Percentiles rank a stretch among this genome's conserved stretches.
phyloP scores from a whole-genome alignment of 2,888 invertebrate genomes.

The Drosophila flavopinicola region DNA sequence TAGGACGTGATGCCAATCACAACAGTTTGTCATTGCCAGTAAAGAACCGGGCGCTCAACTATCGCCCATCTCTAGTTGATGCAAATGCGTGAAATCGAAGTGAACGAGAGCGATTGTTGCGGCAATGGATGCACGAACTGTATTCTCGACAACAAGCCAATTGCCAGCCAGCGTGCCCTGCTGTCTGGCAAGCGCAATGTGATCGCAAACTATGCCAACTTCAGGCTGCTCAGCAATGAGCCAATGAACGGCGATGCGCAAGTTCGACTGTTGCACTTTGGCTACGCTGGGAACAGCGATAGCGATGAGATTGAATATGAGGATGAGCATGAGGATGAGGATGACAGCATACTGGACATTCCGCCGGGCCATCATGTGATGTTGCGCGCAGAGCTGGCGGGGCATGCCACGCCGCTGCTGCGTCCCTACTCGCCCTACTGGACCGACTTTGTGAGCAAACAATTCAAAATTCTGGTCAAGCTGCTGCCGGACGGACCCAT shows the following conservation, averaged over 20 bases:
- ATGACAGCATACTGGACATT: conserved; percentile 70
- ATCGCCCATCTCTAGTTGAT: conserved; percentile 28
- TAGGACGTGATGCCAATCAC: neutral
- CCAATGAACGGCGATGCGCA: conserved; percentile 36
- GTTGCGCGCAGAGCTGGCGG: conserved; percentile 53
- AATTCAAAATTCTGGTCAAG: conserved; percentile 88
- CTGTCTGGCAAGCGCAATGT: conserved; percentile 66
- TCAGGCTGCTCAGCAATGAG: conserved; percentile 51
- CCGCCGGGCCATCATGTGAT: conserved; percentile 80
- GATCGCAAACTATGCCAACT: conserved; percentile 58
- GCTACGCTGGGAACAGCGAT: no score
- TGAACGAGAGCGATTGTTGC: conserved; percentile 79
- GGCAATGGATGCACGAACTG: conserved; percentile 84
- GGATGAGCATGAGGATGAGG: conserved; percentile 17
- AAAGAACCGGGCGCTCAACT: neutral
- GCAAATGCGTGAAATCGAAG: conserved; percentile 34
- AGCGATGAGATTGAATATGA: no score
- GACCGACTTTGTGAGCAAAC: conserved; percentile 66
- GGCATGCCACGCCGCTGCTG: conserved; percentile 42
- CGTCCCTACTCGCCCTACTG: conserved; percentile 83
- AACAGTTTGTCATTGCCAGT: neutral
- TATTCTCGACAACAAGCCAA: conserved; percentile 75
- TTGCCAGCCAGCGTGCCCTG: conserved; percentile 41
- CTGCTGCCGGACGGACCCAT: conserved; percentile 86
- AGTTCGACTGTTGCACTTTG: conserved; percentile 75